Evolutionary conservation across 2,797 vertebrate species (phyloP).

Genomic region (Rachycentron canadum): DNA sequence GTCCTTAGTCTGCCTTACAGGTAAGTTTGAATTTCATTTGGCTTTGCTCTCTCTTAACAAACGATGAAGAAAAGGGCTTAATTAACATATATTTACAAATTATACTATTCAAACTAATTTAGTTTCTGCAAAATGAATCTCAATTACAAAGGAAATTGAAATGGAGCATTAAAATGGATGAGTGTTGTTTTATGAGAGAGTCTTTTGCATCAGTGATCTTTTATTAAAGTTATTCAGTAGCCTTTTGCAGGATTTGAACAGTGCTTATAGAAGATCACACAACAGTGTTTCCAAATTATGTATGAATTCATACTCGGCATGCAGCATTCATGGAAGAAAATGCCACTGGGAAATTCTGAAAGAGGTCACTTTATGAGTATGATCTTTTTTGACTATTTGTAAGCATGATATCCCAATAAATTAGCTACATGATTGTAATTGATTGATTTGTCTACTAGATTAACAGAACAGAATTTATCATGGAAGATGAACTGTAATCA

Average conservation of each 20-base stretch:
- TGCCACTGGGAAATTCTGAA: slow-evolving; percentile 49
- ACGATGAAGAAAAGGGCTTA: slow-evolving; percentile 72
- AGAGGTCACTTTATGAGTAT: slow-evolving; percentile 53
- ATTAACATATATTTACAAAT: slow-evolving; percentile 87
- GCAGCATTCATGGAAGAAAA: slow-evolving; percentile 58
- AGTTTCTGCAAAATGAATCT: slow-evolving; percentile 78
- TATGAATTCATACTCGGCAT: slow-evolving; percentile 67
- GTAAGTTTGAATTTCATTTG: slow-evolving; percentile 85
- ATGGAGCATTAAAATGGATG: slow-evolving; percentile 84
- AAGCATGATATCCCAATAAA: slow-evolving; percentile 28
- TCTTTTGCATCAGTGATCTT: slow-evolving; percentile 77
- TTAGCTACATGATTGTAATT: slow-evolving; percentile 21
- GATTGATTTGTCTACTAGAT: slow-evolving; percentile 39
- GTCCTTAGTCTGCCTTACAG: slow-evolving; percentile 80
- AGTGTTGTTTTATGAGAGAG: slow-evolving; percentile 78
- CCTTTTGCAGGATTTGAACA: slow-evolving; percentile 66
- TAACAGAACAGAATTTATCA: slow-evolving; percentile 2
- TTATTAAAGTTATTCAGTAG: slow-evolving; percentile 77
- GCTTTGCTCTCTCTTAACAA: slow-evolving; percentile 66
- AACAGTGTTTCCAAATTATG: slow-evolving; percentile 73
- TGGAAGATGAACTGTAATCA: slow-evolving; percentile 13
- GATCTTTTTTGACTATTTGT: slow-evolving; percentile 15
- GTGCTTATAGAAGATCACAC: slow-evolving; percentile 70
- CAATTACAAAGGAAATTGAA: slow-evolving; percentile 78
- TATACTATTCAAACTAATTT: slow-evolving; percentile 85